Evolutionary conservation across 2,797 vertebrate genomes (phyloP).

Genomic region (Tapirus indicus): DNA sequence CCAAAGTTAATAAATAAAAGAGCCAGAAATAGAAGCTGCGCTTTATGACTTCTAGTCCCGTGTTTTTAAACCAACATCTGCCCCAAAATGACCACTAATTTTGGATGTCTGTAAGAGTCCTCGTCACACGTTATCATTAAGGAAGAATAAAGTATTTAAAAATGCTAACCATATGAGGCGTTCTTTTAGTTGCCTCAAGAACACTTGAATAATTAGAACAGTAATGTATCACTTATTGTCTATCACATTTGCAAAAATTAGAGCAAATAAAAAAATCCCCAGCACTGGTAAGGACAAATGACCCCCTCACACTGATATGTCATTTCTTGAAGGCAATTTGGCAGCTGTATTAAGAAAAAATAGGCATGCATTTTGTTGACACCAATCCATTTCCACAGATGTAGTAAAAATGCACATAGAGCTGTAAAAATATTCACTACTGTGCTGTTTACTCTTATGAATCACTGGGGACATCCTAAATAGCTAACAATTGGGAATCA

Average conservation of each 20-base stretch:
- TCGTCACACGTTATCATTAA: neutral
- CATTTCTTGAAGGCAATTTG: neutral
- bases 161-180: neutral
- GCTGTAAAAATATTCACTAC: neutral
- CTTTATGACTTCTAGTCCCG: neutral
- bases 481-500: neutral
- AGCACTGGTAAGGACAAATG: neutral
- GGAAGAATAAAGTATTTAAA: constrained; percentile 29
- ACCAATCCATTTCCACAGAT: neutral
- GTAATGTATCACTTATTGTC: neutral
- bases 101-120: constrained; percentile 20
- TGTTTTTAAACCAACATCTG: neutral
- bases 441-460: neutral
- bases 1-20: constrained; percentile 17
- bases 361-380: neutral
- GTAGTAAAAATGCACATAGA: neutral
- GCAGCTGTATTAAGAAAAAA: constrained; percentile 21
- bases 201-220: neutral
- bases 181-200: constrained; percentile 37
- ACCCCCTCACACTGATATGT: neutral
- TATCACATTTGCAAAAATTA: constrained; percentile 5
- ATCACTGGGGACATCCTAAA: neutral
- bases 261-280: neutral
- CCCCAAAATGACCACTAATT: neutral
- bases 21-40: neutral